phyloP scores from a whole-genome alignment of 2,113 vertebrate species.

The Rhinoderma darwinii region DNA sequence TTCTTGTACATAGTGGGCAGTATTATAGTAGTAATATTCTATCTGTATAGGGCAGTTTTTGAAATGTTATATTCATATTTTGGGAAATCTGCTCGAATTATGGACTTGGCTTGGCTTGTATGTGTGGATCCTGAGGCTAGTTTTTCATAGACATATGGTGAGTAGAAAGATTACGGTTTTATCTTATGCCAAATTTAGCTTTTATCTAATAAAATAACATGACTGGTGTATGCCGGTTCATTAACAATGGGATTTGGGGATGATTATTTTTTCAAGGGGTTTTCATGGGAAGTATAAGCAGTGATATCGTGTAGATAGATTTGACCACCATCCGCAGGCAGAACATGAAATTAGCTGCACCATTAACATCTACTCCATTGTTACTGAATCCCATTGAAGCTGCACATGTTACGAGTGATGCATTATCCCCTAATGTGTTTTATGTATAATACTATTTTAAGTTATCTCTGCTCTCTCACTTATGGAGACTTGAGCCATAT shows the following conservation, averaged over 20 bases:
- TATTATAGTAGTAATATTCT: no score
- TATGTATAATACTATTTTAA: constrained; percentile 2
- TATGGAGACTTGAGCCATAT: not conserved
- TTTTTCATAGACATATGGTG: not conserved
- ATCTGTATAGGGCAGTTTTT: no score
- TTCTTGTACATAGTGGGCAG: no score
- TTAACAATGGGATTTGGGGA: not conserved
- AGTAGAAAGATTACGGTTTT: not conserved
- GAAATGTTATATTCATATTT: no score
- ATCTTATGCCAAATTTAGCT: not conserved
- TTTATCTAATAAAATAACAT: not conserved
- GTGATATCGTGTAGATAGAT: not conserved
- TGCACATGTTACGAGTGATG: not conserved
- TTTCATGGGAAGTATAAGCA: not conserved
- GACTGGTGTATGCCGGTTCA: not conserved
- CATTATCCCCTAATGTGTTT: not conserved
- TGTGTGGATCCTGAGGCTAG: no score
- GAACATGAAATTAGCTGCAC: not conserved
- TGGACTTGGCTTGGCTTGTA: no score
- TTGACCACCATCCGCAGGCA: not conserved
- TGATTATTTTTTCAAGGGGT: not conserved
- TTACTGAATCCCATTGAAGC: not conserved
- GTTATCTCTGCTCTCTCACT: not conserved
- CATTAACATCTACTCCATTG: constrained; percentile 1
- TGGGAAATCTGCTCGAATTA: no score